These are phyloP conservation scores for Clarias fuscus DNA, from an alignment of 2,797 vertebrate species.

Conservation along the genomic window DNA sequence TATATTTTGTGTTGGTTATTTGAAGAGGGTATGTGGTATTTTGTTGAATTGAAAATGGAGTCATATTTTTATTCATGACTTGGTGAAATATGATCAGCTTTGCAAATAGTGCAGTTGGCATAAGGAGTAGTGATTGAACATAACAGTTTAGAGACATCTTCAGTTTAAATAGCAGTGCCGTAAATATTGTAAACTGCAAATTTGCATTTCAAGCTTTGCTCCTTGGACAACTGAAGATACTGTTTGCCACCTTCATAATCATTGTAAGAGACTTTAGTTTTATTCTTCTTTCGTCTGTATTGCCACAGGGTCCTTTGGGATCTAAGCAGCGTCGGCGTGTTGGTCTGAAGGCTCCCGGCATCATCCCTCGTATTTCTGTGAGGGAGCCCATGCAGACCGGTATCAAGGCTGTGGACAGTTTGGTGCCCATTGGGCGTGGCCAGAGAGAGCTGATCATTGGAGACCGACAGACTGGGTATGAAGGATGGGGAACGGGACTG, in stretches of 20 bases:
- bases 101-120: background rate
- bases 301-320: constrained; percentile 81
- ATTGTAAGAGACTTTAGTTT: background rate
- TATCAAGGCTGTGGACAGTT: constrained; percentile 96
- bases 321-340: constrained; percentile 85
- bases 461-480: constrained; percentile 97
- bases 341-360: constrained; percentile 94
- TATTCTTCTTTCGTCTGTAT: background rate
- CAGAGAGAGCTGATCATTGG: constrained; percentile 98
- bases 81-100: background rate
- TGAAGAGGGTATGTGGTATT: background rate
- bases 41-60: background rate
- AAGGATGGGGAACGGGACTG: too few relatives aligned
- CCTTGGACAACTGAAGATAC: too few relatives aligned
- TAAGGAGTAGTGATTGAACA: background rate
- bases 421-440: constrained; percentile 96
- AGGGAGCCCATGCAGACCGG: constrained; percentile 97
- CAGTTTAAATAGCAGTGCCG: background rate
- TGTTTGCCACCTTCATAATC: background rate
- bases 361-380: constrained; percentile 97
- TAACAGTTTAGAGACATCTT: background rate
- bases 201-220: background rate
- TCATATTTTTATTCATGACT: background rate
- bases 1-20: background rate
- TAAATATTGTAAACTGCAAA: background rate